A percentile compares a stretch with the other conserved stretches of the same genome.
These are phyloP conservation scores for Marcusenius ussheri DNA, from an alignment of 2,113 vertebrate genomes.

Conservation along the genomic window DNA sequence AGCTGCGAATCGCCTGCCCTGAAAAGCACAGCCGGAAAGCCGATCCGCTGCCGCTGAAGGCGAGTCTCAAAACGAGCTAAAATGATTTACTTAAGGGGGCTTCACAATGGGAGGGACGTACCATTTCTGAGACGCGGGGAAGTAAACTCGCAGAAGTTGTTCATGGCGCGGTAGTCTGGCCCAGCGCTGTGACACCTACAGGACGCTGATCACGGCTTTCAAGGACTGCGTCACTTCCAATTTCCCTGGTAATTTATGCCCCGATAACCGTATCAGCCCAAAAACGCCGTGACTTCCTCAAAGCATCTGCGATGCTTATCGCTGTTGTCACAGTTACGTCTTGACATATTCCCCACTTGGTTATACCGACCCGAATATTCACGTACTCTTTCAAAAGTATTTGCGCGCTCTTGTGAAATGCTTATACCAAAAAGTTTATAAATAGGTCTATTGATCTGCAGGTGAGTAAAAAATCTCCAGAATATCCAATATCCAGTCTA, in stretches of 20 bases:
- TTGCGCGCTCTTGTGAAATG: background rate
- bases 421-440: background rate
- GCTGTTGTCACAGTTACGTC: conserved; percentile 1
- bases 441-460: background rate
- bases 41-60: background rate
- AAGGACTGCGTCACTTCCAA: background rate
- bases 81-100: conserved; percentile 9
- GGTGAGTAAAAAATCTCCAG: background rate
- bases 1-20: background rate
- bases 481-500: background rate
- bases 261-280: background rate
- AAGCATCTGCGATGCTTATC: background rate
- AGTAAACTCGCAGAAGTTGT: background rate
- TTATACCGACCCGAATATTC: background rate
- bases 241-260: background rate
- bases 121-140: conserved; percentile 36
- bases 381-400: background rate
- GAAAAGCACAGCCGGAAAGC: background rate
- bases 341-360: background rate
- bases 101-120: conserved; percentile 43
- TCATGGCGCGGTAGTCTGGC: background rate
- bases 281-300: too few relatives aligned
- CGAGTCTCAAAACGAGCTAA: background rate
- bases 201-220: background rate
- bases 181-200: background rate